A percentile compares a stretch with the other conserved stretches of the same genome.
Conservation (phyloP, 30 jellyfish, hydroid and myxozoan genomes). For the Aurelia aurita region DNA sequence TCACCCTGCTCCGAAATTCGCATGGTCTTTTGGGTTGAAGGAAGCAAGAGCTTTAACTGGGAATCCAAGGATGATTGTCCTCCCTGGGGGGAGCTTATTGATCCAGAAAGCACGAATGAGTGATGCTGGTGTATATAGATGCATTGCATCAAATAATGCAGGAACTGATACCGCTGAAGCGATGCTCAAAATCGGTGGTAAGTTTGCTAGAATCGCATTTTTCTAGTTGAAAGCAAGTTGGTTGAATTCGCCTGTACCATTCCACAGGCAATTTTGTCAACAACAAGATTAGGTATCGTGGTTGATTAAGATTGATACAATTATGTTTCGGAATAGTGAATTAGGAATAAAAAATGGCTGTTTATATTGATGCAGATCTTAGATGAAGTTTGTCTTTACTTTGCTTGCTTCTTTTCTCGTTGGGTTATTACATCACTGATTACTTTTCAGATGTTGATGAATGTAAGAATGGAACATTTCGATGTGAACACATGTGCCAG, state of each 20-base stretch:
- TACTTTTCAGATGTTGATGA: slow-evolving; percentile 72
- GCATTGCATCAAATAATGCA: slow-evolving; percentile 90
- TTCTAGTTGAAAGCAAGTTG: too few species aligned
- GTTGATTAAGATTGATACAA: too few species aligned
- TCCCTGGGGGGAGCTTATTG: slow-evolving; percentile 91
- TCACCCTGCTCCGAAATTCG: slow-evolving; percentile 82
- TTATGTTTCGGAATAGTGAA: too few species aligned
- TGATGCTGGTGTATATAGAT: slow-evolving; percentile 86
- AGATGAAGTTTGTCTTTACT: too few species aligned
- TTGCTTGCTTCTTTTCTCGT: too few species aligned
- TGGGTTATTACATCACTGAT: too few species aligned
- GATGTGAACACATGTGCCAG: slow-evolving; percentile 85
- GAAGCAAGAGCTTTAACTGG: slow-evolving; percentile 40
- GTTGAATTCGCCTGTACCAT: too few species aligned
- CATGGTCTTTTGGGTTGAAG: slow-evolving; percentile 81
- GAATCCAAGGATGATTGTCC: slow-evolving; percentile 66
- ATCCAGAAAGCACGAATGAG: slow-evolving; percentile 78
- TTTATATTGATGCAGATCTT: too few species aligned
- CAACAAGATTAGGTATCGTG: too few species aligned
- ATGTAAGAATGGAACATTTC: slow-evolving; percentile 63
- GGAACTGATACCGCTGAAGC: slow-evolving; percentile 90
- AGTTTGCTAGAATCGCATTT: background rate
- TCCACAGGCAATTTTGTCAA: too few species aligned
- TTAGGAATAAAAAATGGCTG: too few species aligned
- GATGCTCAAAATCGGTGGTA: slow-evolving; percentile 73